phyloP scores from a whole-genome alignment of 2,797 vertebrate genomes.

The Spondyliosoma cantharus region DNA sequence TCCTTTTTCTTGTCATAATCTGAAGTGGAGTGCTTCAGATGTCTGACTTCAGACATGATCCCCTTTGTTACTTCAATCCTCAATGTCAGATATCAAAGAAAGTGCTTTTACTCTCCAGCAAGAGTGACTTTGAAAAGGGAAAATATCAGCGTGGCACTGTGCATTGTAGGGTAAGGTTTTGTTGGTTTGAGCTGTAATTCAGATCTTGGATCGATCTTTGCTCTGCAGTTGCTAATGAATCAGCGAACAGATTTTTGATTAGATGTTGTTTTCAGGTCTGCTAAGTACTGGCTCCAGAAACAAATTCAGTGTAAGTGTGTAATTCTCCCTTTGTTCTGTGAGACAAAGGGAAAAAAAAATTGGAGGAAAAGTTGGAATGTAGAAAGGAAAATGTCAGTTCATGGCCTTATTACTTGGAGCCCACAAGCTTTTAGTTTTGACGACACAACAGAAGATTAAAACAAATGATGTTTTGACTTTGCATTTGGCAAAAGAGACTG shows the following conservation, averaged over 20 bases:
- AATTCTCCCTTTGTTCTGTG: conserved; percentile 25
- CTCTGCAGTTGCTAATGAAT: conserved; percentile 8
- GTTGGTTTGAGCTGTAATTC: conserved; percentile 18
- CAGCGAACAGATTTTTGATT: conserved; percentile 18
- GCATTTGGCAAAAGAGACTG: conserved; percentile 11
- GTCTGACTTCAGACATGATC: conserved; percentile 7
- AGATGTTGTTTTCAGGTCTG: conserved; percentile 18
- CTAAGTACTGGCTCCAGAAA: conserved; percentile 23
- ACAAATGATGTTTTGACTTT: conserved; percentile 53
- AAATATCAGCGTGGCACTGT: neutral
- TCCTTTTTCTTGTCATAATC: conserved; percentile 1
- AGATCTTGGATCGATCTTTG: conserved; percentile 9
- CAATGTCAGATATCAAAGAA: conserved; percentile 5
- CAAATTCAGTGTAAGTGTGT: conserved; percentile 14
- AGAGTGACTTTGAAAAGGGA: neutral
- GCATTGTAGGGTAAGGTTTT: neutral
- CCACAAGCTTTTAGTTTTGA: conserved; percentile 28
- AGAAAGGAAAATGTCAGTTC: conserved; percentile 40
- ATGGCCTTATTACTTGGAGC: conserved; percentile 16
- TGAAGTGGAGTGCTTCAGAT: conserved; percentile 27
- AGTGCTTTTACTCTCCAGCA: neutral
- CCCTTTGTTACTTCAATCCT: conserved; percentile 28
- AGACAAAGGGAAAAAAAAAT: conserved; percentile 25
- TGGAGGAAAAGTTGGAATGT: conserved; percentile 20
- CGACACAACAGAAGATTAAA: conserved; percentile 45